Base-by-base conservation (phyloP, 2,113 vertebrate species). In the Passer montanus region DNA sequence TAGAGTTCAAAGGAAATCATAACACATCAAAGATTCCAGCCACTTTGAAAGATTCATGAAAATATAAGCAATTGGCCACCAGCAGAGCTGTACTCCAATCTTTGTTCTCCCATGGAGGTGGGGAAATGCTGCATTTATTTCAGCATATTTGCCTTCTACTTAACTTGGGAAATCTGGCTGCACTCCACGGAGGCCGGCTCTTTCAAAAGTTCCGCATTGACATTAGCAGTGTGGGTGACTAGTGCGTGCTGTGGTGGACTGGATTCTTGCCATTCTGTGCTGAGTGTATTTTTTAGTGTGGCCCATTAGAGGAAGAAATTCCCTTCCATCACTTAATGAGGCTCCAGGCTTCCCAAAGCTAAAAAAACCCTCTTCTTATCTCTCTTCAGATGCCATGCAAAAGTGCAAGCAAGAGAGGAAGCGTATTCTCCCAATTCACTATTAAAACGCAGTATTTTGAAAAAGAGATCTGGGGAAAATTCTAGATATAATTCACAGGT, bases 1-100 rank as follows among this genome's bases (percentile, higher is more conserved):
- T 63, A 30, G 56, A 31, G 43, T 78, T 91, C 84, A 94, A 52
- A 93, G 85, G 85, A 96, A 96, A 90, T 26, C 53, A n/a, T 69
- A 22, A 26, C 59, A 50, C 41, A 81, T 95, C 59, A 94, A 80
- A 96, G 41, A 77, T 91, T 90, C 35, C 26, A 94, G 50, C 10
- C 30, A 60, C 63, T 91, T 92, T 76, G 84, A 95, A 94, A 76
- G 19, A 26, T 80, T 26, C 50, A 60, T 35, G 41, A 90, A 96
- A 87, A 91, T 50, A 87, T 82, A 64, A 87, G 37, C 33, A 78
- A 74, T 74, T 46, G 79, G 59, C 66, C 90, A 88, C 84, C 84
- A 93, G 44, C 52, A 95, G 82, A 95, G 69, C 15, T 86, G 9
- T 43, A 90, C 68, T 75, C 31, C 84, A 82, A 47, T 74, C 73